Evolutionary conservation across 2,888 invertebrate genomes (phyloP).

Genomic region (Agonopterix alstromeriana): DNA sequence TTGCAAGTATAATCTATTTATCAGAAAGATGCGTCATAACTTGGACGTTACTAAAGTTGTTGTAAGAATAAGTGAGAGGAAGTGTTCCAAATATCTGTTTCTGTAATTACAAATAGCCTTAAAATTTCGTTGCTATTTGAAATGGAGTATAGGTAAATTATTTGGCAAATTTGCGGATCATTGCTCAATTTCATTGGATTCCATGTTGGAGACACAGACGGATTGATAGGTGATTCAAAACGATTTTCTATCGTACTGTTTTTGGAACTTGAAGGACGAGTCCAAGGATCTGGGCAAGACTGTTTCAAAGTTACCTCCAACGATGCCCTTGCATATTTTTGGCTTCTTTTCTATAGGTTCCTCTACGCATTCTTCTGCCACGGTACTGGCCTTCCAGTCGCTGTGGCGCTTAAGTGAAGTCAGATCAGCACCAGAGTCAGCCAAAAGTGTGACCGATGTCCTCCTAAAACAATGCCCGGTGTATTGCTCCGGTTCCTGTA

Average conservation of each 20-base stretch:
- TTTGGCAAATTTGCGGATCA: neutral
- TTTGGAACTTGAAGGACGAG: too few relatives aligned
- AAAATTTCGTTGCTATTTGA: too few relatives aligned
- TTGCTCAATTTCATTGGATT: neutral
- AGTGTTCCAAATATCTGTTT: too few relatives aligned
- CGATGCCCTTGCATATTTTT: neutral
- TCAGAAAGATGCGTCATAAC: too few relatives aligned
- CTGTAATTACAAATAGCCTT: too few relatives aligned
- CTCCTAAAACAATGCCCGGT: constrained; percentile 11
- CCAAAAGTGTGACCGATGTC: constrained; percentile 8
- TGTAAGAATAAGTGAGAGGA: too few relatives aligned
- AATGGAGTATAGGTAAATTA: too few relatives aligned
- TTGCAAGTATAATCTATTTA: too few relatives aligned
- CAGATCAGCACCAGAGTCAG: constrained; percentile 8
- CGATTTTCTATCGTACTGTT: neutral
- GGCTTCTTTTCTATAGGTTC: constrained; percentile 1
- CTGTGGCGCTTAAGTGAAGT: constrained; percentile 7
- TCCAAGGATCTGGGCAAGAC: neutral
- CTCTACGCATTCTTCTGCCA: constrained; percentile 1
- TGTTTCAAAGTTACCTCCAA: neutral
- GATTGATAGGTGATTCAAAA: neutral
- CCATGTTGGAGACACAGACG: neutral
- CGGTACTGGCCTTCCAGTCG: constrained; percentile 2
- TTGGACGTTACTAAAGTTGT: too few relatives aligned
- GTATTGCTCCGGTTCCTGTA: constrained; percentile 8